These are phyloP conservation scores for Esox lucius DNA, from an alignment of 2,797 vertebrate species.

Conservation along the genomic window DNA sequence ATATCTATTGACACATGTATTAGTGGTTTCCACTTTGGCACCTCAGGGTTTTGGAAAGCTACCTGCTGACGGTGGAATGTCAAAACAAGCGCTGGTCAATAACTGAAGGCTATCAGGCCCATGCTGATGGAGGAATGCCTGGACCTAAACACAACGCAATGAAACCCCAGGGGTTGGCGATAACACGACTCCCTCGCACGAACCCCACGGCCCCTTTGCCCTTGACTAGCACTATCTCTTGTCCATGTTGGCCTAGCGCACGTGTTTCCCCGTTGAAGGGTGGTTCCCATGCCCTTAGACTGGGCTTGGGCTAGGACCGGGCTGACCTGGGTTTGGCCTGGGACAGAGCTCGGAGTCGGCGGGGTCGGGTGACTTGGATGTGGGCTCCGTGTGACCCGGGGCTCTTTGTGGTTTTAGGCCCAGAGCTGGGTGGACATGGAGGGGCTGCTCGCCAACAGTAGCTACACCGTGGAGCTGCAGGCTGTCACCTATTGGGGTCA, in stretches of 20 bases:
- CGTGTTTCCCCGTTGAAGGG: conserved; percentile 72
- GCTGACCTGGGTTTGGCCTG: conserved; percentile 21
- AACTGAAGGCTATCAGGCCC: conserved; percentile 69
- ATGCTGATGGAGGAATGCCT: conserved; percentile 73
- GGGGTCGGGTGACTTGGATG: conserved; percentile 48
- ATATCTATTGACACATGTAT: conserved; percentile 76
- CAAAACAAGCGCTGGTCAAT: conserved; percentile 72
- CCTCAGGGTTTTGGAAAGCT: conserved; percentile 69
- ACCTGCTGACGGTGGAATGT: conserved; percentile 73
- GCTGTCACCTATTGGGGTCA: conserved; percentile 91
- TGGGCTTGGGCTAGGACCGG: conserved; percentile 23
- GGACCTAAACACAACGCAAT: conserved; percentile 60
- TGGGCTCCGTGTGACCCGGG: conserved; percentile 6
- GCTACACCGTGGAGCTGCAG: conserved; percentile 89
- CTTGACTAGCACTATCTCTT: conserved; percentile 46
- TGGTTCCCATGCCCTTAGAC: conserved; percentile 53
- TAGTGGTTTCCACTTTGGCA: conserved; percentile 76
- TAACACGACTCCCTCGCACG: conserved; percentile 63
- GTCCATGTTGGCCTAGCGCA: conserved; percentile 60
- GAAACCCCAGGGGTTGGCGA: conserved; percentile 67
- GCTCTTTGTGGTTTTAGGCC: conserved; percentile 65
- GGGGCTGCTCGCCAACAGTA: conserved; percentile 81
- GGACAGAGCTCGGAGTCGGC: conserved; percentile 8
- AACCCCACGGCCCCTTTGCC: conserved; percentile 50
- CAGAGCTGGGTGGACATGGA: conserved; percentile 85